Evolutionary conservation across 2,888 invertebrate genomes (phyloP), one percentile per base, ranked within the genome.

Genomic region (Macrophya annulata): DNA sequence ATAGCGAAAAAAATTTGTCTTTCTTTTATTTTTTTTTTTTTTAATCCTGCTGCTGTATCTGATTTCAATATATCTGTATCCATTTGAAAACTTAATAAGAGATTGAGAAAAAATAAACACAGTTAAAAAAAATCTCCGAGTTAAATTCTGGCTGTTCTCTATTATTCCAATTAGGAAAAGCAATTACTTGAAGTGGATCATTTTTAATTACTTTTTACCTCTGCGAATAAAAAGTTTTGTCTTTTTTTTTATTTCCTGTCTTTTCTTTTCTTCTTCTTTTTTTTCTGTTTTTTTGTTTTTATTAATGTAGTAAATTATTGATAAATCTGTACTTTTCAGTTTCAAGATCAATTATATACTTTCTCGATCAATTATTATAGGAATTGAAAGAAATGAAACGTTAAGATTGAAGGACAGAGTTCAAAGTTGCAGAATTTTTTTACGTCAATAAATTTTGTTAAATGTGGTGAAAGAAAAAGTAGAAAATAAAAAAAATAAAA

Each of bases 191-290:
- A 55, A 31, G 51, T 77, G 48, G 37, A 51, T 51, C 21, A 51
- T 77, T 77, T 51, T 51, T 55, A 45, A 74, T 74, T 74, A 74
- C 12, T 77, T 51, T 31, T 77, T 17, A 31, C 25, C 77, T 37
- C 55, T 31, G 48, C n/a, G 15, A 55, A 55, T 25, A 25, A 4
- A 74, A 21, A 68, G 68, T 68, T 68, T 1, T 37, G 12, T 25
- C 6, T 31, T 31, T 31, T 10, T 37, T 31, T 9, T 68, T 8
- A n/a, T n/a, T 74, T 21, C 12, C 45, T 43, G 12, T 25, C 6
- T 31, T 31, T 31, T 10, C 68, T 31, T 9, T 68, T 8, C 15
- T 31, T 25, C 21, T 12, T 40, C 40, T 43, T 72, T 10, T 31
- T 2, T 40, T 72, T 72, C n/a, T 31, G 31, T 1, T 6, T 9